A percentile compares a stretch with the other conserved stretches of the same genome.
These are phyloP conservation scores for Cantharis rufa DNA, from an alignment of 2,888 invertebrate genomes.

Conservation along the genomic window DNA sequence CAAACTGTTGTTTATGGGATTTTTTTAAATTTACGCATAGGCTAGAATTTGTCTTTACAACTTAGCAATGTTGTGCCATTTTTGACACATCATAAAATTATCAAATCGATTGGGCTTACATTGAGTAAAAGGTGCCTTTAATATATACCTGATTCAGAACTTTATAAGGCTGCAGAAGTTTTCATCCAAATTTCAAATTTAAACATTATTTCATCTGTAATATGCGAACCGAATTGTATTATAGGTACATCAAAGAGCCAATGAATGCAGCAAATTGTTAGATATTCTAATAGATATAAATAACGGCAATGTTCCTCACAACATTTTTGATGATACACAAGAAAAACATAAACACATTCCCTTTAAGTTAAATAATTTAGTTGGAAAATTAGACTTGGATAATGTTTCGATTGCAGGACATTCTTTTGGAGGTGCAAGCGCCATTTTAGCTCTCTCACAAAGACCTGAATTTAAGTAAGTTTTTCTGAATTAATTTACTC, in stretches of 20 bases:
- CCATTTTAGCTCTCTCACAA: slow-evolving; percentile 59
- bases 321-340: slow-evolving; percentile 54
- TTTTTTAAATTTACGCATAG: no score
- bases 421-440: slow-evolving; percentile 69
- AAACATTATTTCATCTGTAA: not conserved
- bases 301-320: slow-evolving; percentile 55
- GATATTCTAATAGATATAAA: slow-evolving; percentile 59
- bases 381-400: slow-evolving; percentile 55
- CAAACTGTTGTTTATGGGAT: no score
- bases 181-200: not conserved
- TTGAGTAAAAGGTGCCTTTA: no score
- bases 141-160: no score
- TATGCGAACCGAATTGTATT: slow-evolving; percentile 19
- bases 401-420: slow-evolving; percentile 63
- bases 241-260: slow-evolving; percentile 57
- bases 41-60: no score
- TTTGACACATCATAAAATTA: no score
- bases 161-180: no score
- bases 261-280: slow-evolving; percentile 59
- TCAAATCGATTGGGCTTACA: no score
- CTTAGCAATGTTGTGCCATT: no score
- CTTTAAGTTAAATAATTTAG: slow-evolving; percentile 49
- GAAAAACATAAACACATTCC: slow-evolving; percentile 28
- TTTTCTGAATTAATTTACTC: not conserved
- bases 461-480: slow-evolving; percentile 60